Evolutionary conservation across 2,797 vertebrate species (phyloP).

Genomic region (Pangasius krempfi): DNA sequence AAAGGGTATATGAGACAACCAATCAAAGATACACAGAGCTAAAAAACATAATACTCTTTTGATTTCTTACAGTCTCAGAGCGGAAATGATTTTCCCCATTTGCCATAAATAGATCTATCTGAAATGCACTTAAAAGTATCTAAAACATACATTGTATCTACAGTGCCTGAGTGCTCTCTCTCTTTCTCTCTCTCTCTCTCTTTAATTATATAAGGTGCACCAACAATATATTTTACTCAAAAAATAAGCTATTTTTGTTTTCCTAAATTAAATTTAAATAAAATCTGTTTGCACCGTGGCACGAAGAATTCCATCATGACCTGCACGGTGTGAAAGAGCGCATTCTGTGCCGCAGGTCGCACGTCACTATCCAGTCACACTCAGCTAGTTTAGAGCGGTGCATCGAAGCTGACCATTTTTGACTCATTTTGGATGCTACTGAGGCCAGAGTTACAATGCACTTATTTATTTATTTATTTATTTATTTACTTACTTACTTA

Average conservation of each 20-base stretch:
- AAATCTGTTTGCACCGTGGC: background rate
- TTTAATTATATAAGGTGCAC: background rate
- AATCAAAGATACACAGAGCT: background rate
- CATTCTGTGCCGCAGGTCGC: background rate
- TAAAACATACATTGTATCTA: background rate
- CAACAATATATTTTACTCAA: background rate
- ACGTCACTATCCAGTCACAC: background rate
- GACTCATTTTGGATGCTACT: background rate
- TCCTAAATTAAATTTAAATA: background rate
- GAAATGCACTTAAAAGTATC: background rate
- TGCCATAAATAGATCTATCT: slow-evolving; percentile 1
- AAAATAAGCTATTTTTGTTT: slow-evolving; percentile 1
- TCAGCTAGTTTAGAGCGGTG: background rate
- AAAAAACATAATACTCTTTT: background rate
- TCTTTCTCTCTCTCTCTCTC: background rate
- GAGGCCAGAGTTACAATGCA: background rate
- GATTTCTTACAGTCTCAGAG: background rate
- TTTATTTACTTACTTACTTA: too few species aligned
- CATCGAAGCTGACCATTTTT: background rate
- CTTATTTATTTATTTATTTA: background rate
- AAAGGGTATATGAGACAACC: background rate
- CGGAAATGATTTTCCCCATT: background rate
- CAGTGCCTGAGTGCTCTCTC: background rate
- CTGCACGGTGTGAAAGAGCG: background rate
- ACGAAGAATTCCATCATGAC: background rate